Evolutionary conservation across 2,113 vertebrate genomes (phyloP).

Genomic region (Lepus timidus): DNA sequence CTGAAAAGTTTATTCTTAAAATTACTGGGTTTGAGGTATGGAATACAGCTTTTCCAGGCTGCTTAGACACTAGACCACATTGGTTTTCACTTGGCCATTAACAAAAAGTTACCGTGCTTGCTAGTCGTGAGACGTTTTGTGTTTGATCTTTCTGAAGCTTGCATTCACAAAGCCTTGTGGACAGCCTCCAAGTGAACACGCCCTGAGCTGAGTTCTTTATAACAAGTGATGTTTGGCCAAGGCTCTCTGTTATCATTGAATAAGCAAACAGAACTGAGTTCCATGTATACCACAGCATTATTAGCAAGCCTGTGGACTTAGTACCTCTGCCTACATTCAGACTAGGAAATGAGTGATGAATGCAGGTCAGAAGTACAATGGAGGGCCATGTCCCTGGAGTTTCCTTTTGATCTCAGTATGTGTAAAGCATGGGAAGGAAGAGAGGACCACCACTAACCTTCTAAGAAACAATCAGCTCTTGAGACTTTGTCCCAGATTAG

Average conservation of each 20-base stretch:
- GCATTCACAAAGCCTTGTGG: neutral
- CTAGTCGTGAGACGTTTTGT: neutral
- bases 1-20: constrained; percentile 29
- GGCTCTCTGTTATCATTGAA: neutral
- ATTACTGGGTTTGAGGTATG: neutral
- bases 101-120: neutral
- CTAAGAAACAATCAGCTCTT: neutral
- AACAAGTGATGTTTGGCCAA: neutral
- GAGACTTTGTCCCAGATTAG: neutral
- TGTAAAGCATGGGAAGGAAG: neutral
- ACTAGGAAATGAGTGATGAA: neutral
- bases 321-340: neutral
- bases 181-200: neutral
- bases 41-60: too few species aligned
- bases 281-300: neutral
- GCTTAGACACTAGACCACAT: fast-evolving
- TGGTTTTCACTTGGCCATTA: neutral
- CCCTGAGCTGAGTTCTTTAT: neutral
- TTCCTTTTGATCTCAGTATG: constrained; percentile 7
- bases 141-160: neutral
- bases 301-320: neutral
- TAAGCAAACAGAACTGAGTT: constrained; percentile 27
- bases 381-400: neutral
- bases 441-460: neutral
- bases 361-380: constrained; percentile 2